These are phyloP conservation scores for Caenorhabditis doughertyi DNA, from an alignment of 2,888 invertebrate species.

Conservation along the genomic window DNA sequence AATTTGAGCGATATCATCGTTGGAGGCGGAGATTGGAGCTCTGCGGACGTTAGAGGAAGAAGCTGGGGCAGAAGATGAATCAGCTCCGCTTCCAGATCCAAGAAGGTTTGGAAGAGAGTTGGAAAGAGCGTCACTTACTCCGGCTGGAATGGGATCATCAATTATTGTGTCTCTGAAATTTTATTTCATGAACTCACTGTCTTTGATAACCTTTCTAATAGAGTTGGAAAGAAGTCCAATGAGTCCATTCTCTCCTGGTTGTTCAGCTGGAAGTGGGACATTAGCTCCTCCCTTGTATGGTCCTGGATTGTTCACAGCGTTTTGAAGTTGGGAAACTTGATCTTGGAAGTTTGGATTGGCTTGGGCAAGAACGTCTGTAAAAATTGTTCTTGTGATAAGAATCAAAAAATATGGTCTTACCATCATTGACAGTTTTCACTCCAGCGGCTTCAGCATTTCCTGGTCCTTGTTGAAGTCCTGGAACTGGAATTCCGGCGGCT, in stretches of 20 bases:
- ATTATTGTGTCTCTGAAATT: not conserved
- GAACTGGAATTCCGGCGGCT: slow-evolving; percentile 81
- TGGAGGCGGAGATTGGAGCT: slow-evolving; percentile 55
- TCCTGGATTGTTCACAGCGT: slow-evolving; percentile 75
- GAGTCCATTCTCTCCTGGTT: slow-evolving; percentile 82
- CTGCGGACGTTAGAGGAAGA: slow-evolving; percentile 63
- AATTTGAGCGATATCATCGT: slow-evolving; percentile 64
- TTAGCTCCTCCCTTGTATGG: slow-evolving; percentile 76
- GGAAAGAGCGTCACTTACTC: slow-evolving; percentile 82
- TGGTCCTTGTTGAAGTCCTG: slow-evolving; percentile 79
- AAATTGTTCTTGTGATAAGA: not conserved
- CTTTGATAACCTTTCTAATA: slow-evolving; percentile 82
- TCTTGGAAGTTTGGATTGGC: slow-evolving; percentile 82
- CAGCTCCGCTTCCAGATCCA: slow-evolving; percentile 64
- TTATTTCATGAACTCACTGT: slow-evolving; percentile 72
- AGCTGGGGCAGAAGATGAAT: slow-evolving; percentile 52
- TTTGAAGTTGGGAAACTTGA: slow-evolving; percentile 76
- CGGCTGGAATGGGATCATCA: slow-evolving; percentile 78
- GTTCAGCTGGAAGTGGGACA: slow-evolving; percentile 80
- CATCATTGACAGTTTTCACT: slow-evolving; percentile 58
- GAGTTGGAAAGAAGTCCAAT: slow-evolving; percentile 82
- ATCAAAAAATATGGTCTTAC: slow-evolving; percentile 38
- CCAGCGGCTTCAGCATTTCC: slow-evolving; percentile 73
- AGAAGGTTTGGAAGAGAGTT: slow-evolving; percentile 80
- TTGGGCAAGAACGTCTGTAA: slow-evolving; percentile 79